These are phyloP conservation scores for Trichogramma dendrolimi DNA, from an alignment of 2,888 invertebrate species.

Conservation along the genomic window DNA sequence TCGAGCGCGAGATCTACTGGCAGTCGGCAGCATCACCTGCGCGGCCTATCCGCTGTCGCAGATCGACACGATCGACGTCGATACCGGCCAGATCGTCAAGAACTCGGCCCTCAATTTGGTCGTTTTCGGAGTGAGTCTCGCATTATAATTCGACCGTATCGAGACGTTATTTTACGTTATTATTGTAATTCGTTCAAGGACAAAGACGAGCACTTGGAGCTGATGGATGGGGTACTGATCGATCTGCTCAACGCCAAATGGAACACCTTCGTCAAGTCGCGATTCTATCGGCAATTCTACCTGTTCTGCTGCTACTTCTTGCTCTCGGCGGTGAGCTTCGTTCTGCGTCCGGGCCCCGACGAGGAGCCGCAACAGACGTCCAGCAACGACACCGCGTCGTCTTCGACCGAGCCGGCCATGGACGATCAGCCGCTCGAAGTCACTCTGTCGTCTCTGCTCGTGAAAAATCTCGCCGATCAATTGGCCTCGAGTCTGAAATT, in stretches of 20 bases:
- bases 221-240: conserved; percentile 90
- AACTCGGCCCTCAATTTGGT: conserved; percentile 93
- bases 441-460: conserved; percentile 34
- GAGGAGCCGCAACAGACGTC: neutral
- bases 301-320: conserved; percentile 88
- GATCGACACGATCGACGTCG: conserved; percentile 91
- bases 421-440: conserved; percentile 30
- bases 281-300: conserved; percentile 87
- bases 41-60: conserved; percentile 93
- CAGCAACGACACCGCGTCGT: conserved; percentile 15
- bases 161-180: neutral
- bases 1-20: conserved; percentile 96
- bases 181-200: conserved; percentile 61
- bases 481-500: conserved; percentile 34
- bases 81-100: conserved; percentile 88
- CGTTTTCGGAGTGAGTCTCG: conserved; percentile 81
- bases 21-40: conserved; percentile 92
- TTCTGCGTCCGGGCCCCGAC: conserved; percentile 77
- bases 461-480: conserved; percentile 37
- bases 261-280: conserved; percentile 91
- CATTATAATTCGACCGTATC: neutral
- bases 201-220: conserved; percentile 87
- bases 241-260: conserved; percentile 95
- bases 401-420: conserved; percentile 14
- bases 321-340: conserved; percentile 82